Base-by-base conservation (phyloP, 2,888 invertebrate genomes). In the Tigriopus californicus region DNA sequence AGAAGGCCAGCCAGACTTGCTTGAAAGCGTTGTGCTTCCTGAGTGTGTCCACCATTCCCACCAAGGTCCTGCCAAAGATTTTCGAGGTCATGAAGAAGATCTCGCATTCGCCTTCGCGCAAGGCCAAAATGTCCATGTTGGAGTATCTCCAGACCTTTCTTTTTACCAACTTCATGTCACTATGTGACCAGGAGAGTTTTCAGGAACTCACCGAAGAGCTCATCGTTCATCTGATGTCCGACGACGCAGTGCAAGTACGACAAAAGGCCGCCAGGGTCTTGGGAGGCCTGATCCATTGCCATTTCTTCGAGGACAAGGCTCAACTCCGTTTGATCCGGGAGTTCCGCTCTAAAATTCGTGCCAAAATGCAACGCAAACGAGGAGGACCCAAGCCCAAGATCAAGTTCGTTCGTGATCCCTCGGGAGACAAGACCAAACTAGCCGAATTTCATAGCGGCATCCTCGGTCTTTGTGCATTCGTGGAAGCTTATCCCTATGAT, bases 401-500 rank as follows among this genome's bases (percentile, higher is more conserved):
- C 15, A 18, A 44, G 18, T 15, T 15, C 15, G 44, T 18, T 3
- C n/a, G 18, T 15, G 44, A 44, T 44, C 18, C 18, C 3, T n/a
- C 44, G 5, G 18, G 15, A 8, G 41, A 25, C 40, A 54, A 54
- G 18, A 41, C 24, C 18, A 41, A 54, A 41, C 15, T 54, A 3
- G 54, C 54, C 11, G 41, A 25, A 18, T 54, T 41, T 54, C 54
- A 54, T 4, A 40, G 41, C 15, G 54, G 54, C 18, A 41, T 54
- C 15, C 22, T 54, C 18, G 54, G 54, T 41, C 74, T 92, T 60
- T 87, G 90, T 69, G 83, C 88, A 3, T 86, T 85, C 70, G 79
- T 92, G 47, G 80, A 80, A 64, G 86, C 90, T 13, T 80, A 83
- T 70, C 92, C 92, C 0, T 92, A 92, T 70, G 82, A 85, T 66